Evolutionary conservation across 2,113 vertebrate species (phyloP), one percentile per base, ranked within the genome.

Genomic region (Varanus salvator): DNA sequence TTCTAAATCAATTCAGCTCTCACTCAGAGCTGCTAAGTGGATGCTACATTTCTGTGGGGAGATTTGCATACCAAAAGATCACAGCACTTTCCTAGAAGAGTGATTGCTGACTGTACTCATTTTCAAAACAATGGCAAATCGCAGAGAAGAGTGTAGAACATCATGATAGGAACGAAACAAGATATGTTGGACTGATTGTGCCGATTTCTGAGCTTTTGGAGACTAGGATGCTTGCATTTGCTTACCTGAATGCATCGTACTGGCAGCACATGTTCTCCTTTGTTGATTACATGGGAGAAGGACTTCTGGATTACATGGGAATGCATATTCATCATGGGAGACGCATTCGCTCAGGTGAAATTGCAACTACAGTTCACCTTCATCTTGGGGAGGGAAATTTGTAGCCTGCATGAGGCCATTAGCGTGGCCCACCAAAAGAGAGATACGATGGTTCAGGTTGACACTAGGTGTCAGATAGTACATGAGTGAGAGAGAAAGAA

Each of bases 161-260:
- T 89, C 92, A 92, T 92, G 92, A 91, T 89, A 94, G 89, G 86
- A 93, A 93, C 92, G 91, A 93, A 94, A 68, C 31, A 93, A 94
- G 92, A 90, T 87, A 87, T 77, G 38, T 60, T n/a, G 6, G 89
- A 93, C 95, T 92, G 93, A 92, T 93, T 88, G 94, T 89, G 87
- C n/a, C 0, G 0, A 84, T 60, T 94, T 95, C 93, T 90, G 87
- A 80, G 78, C 27, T 60, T 29, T 84, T 66, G 60, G 48, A 48
- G 12, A 48, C 23, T 68, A 48, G 34, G 38, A 71, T 27, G 19
- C 31, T 60, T 8, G 6, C 15, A 74, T 34, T 14, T 74, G n/a
- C 29, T 12, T 75, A 34, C 6, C 12, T 75, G 4, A 14, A 34
- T 75, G n/a, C 12, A 34, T 34, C 34, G 4, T 34, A 76, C 34